Base-by-base conservation (phyloP, 2,797 vertebrate species). In the Otolemur crassicaudatus region DNA sequence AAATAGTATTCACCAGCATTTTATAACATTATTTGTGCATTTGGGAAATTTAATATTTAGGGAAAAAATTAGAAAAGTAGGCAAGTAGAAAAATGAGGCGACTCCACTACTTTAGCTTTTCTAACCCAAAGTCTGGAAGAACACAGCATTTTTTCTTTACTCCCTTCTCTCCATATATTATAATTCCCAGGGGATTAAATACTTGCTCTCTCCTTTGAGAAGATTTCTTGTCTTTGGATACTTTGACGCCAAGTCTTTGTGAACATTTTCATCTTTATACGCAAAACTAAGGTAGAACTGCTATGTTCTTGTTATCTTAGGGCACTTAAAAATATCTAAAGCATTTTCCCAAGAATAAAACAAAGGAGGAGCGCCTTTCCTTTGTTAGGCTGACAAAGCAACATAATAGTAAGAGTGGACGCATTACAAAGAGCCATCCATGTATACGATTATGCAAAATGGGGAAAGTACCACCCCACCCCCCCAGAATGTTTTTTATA, bases 121-220 rank as follows among this genome's bases (percentile, higher is more conserved):
- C 17, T 56, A 53, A 65, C 9, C 83, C n/a, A 75, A 0, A 3
- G 7, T 92, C n/a, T 80, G 37, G 8, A n/a, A 96, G 58, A 96
- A 79, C 0, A 91, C 16, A n/a, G 7, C 27, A 73, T 58, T 75
- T 90, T 27, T 63, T 6, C 73, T 34, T 90, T 17, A 29, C 1
- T 93, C 2, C 29, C 37, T 75, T 13, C 9, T 70, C 20, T 70
- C n/a, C 4, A 22, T 29, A 49, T 25, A 46, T 17, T 83, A 43
- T 80, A 95, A 92, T 92, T 63, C 4, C 14, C 17, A 93, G 53
- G 80, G 80, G 31, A 82, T 94, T 91, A 90, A 91, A 90, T 46
- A 72, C 1, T 3, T 87, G 70, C 46, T 60, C 29, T 81, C 58
- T 84, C 25, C 2, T 77, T 77, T 75, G 49, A 31, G 40, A 79